Evolutionary conservation across 2,113 vertebrate genomes (phyloP), one percentile per base, ranked within the genome.

Genomic region (Gambusia holbrooki): DNA sequence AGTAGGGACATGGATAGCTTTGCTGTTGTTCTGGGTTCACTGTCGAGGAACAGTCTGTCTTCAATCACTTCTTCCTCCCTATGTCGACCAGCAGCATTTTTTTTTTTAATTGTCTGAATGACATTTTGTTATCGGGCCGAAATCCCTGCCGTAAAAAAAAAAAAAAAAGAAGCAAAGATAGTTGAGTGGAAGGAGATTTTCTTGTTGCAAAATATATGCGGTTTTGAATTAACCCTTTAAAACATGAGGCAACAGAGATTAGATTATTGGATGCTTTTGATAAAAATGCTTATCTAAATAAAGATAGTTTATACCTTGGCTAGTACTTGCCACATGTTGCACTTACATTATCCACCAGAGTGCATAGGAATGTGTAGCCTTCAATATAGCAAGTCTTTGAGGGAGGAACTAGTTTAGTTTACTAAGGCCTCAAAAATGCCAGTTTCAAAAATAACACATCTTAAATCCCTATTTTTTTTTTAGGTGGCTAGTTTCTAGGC

Each of bases 41-140:
- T 84, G 70, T 88, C 87, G 74, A 86, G 74, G 22, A 88, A 75
- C 29, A 60, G 71, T 48, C 25, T 69, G 33, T 80, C 71, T 74
- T 73, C 60, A 73, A 67, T 67, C 45, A 30, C 37, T 51, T 74
- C 60, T 76, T 35, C 17, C 25, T 48, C 7, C 14, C 62, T 61
- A 69, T 72, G 76, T 76, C 81, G 84, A 86, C 88, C 87, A 80
- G 88, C 86, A 84, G 7, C 1, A 70, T 58, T 33, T 78, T 69
- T 32, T 76, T 15, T 27, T 27, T n/a, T n/a, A n/a, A 68, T 73
- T 48, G 19, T 71, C 35, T 42, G 69, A 58, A 54, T 17, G 10
- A 45, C 51, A 9, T 10, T 25, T 54, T 54, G 51, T n/a, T 25
- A 54, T 10, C 1, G 25, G 25, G 22, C 51, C 0, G 25, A 7